Conservation (phyloP, 2,113 vertebrate genomes). For the Drymodes brunneopygia region DNA sequence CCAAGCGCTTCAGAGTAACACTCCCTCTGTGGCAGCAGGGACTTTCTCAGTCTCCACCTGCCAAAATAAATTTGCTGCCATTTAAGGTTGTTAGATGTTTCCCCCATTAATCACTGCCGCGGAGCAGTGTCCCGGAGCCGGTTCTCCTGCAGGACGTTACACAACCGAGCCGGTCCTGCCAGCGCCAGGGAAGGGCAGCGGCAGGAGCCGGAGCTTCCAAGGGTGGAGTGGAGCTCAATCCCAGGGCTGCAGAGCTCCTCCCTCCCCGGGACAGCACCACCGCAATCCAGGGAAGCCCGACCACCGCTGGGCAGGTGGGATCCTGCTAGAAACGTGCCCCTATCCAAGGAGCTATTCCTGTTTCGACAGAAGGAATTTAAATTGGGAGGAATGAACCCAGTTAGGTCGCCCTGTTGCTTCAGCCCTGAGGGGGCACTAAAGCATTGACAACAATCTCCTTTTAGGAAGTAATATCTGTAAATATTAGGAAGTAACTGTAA, state of each 20-base stretch:
- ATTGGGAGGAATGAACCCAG: fast-evolving
- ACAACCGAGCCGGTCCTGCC: not conserved
- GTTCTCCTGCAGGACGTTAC: not conserved
- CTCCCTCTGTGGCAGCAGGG: not conserved
- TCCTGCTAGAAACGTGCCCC: not conserved
- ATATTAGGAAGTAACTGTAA: not conserved
- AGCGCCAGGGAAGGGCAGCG: not conserved
- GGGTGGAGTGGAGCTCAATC: fast-evolving
- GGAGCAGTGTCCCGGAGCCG: not conserved
- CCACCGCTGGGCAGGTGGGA: not conserved
- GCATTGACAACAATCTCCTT: not conserved
- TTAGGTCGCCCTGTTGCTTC: not conserved
- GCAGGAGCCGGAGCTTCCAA: not conserved
- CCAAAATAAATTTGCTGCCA: constrained; percentile 8
- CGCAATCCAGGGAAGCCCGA: fast-evolving
- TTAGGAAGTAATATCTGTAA: not conserved
- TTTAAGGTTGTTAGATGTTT: constrained; percentile 2
- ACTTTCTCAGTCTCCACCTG: not conserved
- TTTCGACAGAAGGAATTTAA: not conserved
- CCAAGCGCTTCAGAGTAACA: not conserved
- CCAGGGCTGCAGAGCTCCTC: not conserved
- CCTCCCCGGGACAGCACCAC: not conserved
- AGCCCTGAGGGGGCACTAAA: not conserved
- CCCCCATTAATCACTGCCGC: not conserved
- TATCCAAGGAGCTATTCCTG: fast-evolving